These are phyloP conservation scores for Zootermopsis nevadensis DNA, from an alignment of 2,888 invertebrate genomes.

Conservation along the genomic window DNA sequence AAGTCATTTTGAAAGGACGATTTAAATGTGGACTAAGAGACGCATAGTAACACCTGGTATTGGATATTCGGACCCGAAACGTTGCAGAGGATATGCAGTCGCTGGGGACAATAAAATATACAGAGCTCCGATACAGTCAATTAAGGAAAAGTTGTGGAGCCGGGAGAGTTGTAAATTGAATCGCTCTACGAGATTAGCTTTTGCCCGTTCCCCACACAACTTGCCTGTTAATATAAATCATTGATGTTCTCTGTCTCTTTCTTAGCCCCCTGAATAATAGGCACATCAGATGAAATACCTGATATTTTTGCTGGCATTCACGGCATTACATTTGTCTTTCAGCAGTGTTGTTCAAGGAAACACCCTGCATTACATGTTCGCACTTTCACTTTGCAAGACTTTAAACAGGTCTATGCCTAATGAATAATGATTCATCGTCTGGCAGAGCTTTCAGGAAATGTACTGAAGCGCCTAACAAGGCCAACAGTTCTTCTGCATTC, in stretches of 20 bases:
- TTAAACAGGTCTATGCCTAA: no score
- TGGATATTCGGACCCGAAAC: background rate
- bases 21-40: no score
- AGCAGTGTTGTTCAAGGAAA: background rate
- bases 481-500: no score
- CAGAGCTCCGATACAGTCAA: conserved; percentile 45
- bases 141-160: conserved; percentile 47
- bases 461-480: no score
- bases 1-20: no score
- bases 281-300: conserved; percentile 15
- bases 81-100: background rate
- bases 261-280: background rate
- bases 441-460: no score
- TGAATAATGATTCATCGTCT: no score
- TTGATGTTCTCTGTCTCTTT: background rate
- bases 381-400: no score
- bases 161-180: conserved; percentile 48
- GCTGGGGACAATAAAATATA: conserved; percentile 3
- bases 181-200: conserved; percentile 46
- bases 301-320: conserved; percentile 34
- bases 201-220: background rate
- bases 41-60: background rate
- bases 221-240: conserved; percentile 1
- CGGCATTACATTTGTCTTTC: conserved; percentile 38
- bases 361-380: no score